Percentiles rank a stretch among this genome's conserved stretches.
These are phyloP conservation scores for Gopherus evgoodei DNA, from an alignment of 2,113 vertebrate genomes.

Conservation along the genomic window DNA sequence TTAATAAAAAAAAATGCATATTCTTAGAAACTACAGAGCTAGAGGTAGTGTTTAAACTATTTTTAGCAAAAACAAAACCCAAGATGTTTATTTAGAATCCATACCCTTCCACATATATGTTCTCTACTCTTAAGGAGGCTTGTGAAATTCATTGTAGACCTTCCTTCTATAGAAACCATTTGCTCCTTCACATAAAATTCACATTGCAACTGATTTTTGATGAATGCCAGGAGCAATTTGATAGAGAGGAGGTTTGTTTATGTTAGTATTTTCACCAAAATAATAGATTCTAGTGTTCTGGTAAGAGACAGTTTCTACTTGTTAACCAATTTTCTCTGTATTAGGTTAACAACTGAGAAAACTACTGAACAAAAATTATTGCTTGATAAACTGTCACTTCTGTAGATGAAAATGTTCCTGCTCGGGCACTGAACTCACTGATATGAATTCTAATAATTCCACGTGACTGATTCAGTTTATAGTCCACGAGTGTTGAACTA, in stretches of 20 bases:
- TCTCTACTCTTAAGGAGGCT: background rate
- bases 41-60: background rate
- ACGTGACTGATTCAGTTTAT: background rate
- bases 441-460: background rate
- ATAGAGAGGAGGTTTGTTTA: too few relatives aligned
- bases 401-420: background rate
- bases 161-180: background rate
- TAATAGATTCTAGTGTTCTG: background rate
- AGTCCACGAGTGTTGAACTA: background rate
- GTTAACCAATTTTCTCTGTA: background rate
- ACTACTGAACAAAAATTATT: background rate
- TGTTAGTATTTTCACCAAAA: background rate
- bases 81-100: background rate
- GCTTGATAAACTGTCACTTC: background rate
- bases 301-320: background rate
- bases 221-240: background rate
- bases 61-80: background rate
- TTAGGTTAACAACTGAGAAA: background rate
- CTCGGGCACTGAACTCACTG: background rate
- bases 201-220: background rate
- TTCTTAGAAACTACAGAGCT: background rate
- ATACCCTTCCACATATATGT: background rate
- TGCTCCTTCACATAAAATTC: background rate
- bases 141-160: background rate
- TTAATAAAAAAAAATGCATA: background rate